Evolutionary conservation across 2,113 vertebrate species (phyloP).

Genomic region (Mormyrus lacerda): DNA sequence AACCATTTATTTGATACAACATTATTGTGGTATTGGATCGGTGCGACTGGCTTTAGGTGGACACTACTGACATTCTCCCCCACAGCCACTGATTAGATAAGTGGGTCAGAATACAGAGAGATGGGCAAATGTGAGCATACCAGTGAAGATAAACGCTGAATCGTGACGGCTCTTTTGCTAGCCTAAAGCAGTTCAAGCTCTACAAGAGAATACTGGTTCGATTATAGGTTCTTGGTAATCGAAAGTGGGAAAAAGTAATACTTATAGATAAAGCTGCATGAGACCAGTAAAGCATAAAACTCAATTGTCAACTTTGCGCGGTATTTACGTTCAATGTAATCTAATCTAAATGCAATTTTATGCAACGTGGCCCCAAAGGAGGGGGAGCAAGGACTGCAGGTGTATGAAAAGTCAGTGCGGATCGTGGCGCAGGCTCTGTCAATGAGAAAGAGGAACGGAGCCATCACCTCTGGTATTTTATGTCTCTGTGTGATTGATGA

Average conservation of each 20-base stretch:
- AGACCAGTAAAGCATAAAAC: background rate
- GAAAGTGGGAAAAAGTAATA: background rate
- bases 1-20: background rate
- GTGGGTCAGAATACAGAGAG: background rate
- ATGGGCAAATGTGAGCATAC: background rate
- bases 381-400: background rate
- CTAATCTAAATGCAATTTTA: background rate
- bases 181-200: background rate
- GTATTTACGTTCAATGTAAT: background rate
- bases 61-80: background rate
- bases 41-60: background rate
- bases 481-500: constrained; percentile 41
- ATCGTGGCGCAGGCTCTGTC: background rate
- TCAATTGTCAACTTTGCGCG: background rate
- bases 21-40: background rate
- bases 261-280: background rate
- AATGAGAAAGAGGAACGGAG: constrained; percentile 26
- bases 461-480: constrained; percentile 48
- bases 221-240: background rate
- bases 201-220: background rate
- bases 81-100: background rate
- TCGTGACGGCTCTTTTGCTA: background rate
- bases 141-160: background rate
- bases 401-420: background rate
- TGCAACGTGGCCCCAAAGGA: background rate